These are phyloP conservation scores for Poeciliopsis retropinna DNA, from an alignment of 2,113 vertebrate genomes.

Conservation along the genomic window DNA sequence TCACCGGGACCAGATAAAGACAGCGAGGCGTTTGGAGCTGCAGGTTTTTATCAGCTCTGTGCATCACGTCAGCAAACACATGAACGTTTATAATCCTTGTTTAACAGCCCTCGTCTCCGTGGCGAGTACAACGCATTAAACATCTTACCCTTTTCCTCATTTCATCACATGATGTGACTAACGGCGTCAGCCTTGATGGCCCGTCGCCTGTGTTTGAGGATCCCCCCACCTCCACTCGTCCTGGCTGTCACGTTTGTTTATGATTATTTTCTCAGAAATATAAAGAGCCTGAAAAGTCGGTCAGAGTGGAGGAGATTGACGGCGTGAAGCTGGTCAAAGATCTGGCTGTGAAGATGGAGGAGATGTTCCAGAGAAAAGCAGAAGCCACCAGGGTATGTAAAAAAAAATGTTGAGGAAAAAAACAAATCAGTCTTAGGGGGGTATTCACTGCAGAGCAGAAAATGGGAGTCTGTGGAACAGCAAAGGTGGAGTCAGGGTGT, in stretches of 20 bases:
- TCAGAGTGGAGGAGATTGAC: constrained; percentile 94
- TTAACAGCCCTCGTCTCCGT: constrained; percentile 44
- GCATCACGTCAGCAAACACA: constrained; percentile 55
- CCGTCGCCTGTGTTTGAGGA: not conserved
- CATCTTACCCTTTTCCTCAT: constrained; percentile 1
- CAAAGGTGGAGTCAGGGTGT: not conserved
- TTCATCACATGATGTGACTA: constrained; percentile 6
- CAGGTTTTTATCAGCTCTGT: constrained; percentile 37
- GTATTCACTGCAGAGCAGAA: not conserved
- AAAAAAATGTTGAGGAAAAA: not conserved
- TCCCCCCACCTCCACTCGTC: not conserved
- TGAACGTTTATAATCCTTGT: constrained; percentile 53
- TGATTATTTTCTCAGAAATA: constrained; percentile 86
- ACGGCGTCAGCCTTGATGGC: not conserved
- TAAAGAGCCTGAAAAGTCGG: constrained; percentile 94
- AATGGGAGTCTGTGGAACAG: not conserved
- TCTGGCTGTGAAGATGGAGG: constrained; percentile 95
- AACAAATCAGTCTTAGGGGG: not conserved
- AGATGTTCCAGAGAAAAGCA: constrained; percentile 95
- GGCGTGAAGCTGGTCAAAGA: constrained; percentile 95
- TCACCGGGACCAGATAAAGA: constrained; percentile 65
- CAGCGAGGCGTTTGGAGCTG: constrained; percentile 64
- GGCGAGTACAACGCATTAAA: constrained; percentile 9
- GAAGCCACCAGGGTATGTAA: constrained; percentile 90
- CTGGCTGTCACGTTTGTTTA: not conserved